These are phyloP conservation scores for Zaprionus gabonicus DNA, from an alignment of 1,140 invertebrate genomes.

Conservation along the genomic window DNA sequence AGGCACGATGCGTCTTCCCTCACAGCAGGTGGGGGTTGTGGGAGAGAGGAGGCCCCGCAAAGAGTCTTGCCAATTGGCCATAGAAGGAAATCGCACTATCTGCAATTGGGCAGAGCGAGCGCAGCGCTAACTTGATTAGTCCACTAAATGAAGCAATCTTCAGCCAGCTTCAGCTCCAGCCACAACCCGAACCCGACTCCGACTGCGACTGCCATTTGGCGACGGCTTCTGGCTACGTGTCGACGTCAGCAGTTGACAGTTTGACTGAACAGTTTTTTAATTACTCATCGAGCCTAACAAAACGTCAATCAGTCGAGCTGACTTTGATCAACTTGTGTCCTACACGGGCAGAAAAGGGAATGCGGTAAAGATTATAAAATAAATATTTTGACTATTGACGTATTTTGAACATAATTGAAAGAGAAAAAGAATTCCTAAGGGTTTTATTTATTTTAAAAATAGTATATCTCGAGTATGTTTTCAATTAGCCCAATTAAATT, in stretches of 20 bases:
- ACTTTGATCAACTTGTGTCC: slow-evolving; percentile 25
- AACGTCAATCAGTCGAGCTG: slow-evolving; percentile 67
- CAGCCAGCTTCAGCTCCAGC: not conserved
- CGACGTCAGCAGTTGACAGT: slow-evolving; percentile 74
- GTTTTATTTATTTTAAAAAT: not conserved
- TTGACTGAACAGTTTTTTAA: slow-evolving; percentile 76
- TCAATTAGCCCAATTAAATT: not conserved
- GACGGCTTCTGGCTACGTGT: slow-evolving; percentile 32
- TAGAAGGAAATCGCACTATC: slow-evolving; percentile 59
- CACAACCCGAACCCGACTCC: not conserved
- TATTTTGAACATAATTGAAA: too few species aligned
- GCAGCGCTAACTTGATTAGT: slow-evolving; percentile 79
- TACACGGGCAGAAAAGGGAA: slow-evolving; percentile 5
- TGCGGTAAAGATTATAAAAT: not conserved
- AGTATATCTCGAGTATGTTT: not conserved
- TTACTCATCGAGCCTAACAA: slow-evolving; percentile 56
- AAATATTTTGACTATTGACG: too few species aligned
- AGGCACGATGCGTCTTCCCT: slow-evolving; percentile 45
- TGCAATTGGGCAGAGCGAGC: slow-evolving; percentile 68
- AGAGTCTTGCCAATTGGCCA: slow-evolving; percentile 37
- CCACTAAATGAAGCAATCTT: slow-evolving; percentile 24
- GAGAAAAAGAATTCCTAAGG: not conserved
- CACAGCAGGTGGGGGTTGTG: not conserved
- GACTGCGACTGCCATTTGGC: slow-evolving; percentile 16
- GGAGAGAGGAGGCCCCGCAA: not conserved